Percentiles rank a stretch among this genome's conserved stretches.
Evolutionary conservation across 2,888 invertebrate species (phyloP).

Genomic region (Chrysopilus asiliformis): DNA sequence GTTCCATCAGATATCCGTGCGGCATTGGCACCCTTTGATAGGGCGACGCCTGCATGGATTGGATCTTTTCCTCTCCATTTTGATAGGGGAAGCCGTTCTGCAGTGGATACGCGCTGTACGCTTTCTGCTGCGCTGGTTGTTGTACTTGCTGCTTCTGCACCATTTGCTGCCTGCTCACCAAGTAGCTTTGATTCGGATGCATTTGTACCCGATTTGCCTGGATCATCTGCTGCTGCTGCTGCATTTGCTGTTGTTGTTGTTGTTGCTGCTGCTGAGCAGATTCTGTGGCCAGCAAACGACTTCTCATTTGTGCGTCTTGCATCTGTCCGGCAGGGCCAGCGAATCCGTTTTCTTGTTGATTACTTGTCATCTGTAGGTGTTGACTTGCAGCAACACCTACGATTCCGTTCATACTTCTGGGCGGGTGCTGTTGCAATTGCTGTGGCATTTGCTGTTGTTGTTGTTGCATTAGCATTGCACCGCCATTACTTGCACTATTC

Average conservation of each 20-base stretch:
- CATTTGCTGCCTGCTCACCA: constrained; percentile 23
- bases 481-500: constrained; percentile 7
- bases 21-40: constrained; percentile 50
- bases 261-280: constrained; percentile 15
- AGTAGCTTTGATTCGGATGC: constrained; percentile 21
- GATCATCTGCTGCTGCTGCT: constrained; percentile 4
- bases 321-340: no score
- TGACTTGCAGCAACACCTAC: constrained; percentile 28
- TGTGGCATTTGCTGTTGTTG: constrained; percentile 25
- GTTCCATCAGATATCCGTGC: constrained; percentile 35
- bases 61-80: constrained; percentile 14
- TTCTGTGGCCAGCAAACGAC: constrained; percentile 1
- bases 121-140: constrained; percentile 9
- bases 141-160: constrained; percentile 21
- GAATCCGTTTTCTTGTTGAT: constrained; percentile 18
- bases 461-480: constrained; percentile 34
- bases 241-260: constrained; percentile 19
- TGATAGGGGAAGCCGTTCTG: constrained; percentile 14
- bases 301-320: constrained; percentile 14
- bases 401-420: constrained; percentile 33
- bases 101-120: constrained; percentile 5
- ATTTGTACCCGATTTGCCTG: constrained; percentile 14
- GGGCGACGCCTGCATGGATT: constrained; percentile 30
- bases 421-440: constrained; percentile 15
- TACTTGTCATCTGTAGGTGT: constrained; percentile 24